phyloP scores from a whole-genome alignment of 2,888 invertebrate genomes.

The Lochmaea capreae region DNA sequence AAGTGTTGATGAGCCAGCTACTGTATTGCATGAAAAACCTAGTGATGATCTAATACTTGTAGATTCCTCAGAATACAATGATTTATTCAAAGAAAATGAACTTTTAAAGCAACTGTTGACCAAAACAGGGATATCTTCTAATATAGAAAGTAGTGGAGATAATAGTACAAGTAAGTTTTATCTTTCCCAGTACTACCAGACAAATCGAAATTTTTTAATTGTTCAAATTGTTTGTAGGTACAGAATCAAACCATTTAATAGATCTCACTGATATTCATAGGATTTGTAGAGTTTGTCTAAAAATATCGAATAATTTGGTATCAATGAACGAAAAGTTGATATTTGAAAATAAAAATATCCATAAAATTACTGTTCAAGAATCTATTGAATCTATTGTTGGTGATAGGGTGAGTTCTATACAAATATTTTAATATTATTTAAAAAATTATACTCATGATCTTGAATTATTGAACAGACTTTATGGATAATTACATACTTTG shows the following conservation, averaged over 20 bases:
- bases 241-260: neutral
- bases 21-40: neutral
- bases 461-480: neutral
- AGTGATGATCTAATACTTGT: neutral
- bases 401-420: neutral
- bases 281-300: constrained; percentile 21
- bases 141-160: neutral
- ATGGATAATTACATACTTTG: neutral
- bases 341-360: constrained; percentile 4
- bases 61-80: neutral
- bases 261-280: constrained; percentile 22
- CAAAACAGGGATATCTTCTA: neutral
- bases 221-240: constrained; percentile 12
- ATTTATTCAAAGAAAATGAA: neutral
- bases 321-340: neutral
- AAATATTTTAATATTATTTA: neutral
- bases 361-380: neutral
- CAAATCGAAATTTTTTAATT: neutral
- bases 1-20: neutral
- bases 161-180: neutral
- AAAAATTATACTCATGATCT: too few relatives aligned
- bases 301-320: constrained; percentile 6
- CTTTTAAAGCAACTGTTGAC: neutral
- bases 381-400: neutral
- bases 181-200: neutral